These are phyloP conservation scores for Euphysa ruthae DNA, from an alignment of 30 jellyfish, hydroid and myxozoan genomes.

Conservation along the genomic window DNA sequence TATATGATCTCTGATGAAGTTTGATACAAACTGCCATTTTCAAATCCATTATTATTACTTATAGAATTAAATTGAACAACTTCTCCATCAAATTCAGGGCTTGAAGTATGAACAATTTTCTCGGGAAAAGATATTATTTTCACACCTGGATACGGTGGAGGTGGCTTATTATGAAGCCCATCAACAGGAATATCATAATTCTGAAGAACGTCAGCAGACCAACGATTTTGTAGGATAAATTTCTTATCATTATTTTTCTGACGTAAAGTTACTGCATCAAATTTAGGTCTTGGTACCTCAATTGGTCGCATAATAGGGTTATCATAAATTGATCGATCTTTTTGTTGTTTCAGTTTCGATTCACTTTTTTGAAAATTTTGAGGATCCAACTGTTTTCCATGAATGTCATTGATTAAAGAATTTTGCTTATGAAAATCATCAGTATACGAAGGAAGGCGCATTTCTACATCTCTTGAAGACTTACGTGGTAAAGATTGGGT, in stretches of 20 bases:
- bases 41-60: not conserved
- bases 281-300: too few relatives aligned
- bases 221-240: constrained; percentile 55
- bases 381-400: too few relatives aligned
- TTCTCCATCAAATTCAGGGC: not conserved
- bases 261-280: constrained; percentile 41
- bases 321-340: too few relatives aligned
- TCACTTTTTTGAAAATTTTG: too few relatives aligned
- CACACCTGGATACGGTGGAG: constrained; percentile 97
- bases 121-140: not conserved
- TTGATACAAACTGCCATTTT: not conserved
- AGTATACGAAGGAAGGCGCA: too few relatives aligned
- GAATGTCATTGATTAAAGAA: too few relatives aligned
- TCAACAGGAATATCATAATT: constrained; percentile 49
- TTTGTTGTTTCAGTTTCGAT: too few relatives aligned
- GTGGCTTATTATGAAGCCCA: constrained; percentile 72
- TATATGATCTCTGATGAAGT: not conserved
- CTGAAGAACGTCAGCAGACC: constrained; percentile 94
- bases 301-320: too few relatives aligned
- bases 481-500: too few relatives aligned
- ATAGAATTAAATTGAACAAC: constrained; percentile 15
- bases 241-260: constrained; percentile 27
- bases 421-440: too few relatives aligned
- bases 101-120: not conserved
- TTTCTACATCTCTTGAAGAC: too few relatives aligned